phyloP scores from a whole-genome alignment of 2,113 vertebrate genomes.

The Cariama cristata region DNA sequence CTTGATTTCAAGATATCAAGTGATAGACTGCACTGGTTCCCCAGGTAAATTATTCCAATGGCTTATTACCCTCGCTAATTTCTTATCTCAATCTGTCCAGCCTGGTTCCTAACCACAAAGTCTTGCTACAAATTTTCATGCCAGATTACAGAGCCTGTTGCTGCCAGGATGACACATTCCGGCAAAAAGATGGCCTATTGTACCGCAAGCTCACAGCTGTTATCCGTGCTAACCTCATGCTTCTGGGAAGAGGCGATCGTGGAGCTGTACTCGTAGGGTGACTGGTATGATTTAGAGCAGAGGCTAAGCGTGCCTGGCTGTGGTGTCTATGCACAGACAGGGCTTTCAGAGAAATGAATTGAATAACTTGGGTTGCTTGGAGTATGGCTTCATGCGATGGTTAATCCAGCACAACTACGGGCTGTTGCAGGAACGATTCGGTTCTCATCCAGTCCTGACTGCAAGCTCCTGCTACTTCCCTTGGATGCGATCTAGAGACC shows the following conservation, averaged over 20 bases:
- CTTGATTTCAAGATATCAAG: conserved; percentile 21
- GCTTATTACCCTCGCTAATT: conserved; percentile 12
- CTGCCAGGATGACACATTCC: not conserved
- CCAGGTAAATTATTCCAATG: conserved; percentile 2
- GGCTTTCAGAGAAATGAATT: not conserved
- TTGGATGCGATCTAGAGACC: accelerated
- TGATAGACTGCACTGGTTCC: conserved; percentile 17
- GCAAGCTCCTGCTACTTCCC: not conserved
- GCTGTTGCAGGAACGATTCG: not conserved
- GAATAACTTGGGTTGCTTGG: not conserved
- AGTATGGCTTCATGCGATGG: not conserved
- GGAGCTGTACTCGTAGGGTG: not conserved
- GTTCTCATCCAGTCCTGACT: not conserved
- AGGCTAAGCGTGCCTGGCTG: not conserved
- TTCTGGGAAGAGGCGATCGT: not conserved
- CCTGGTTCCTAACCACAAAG: not conserved
- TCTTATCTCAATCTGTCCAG: conserved; percentile 19
- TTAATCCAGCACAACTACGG: not conserved
- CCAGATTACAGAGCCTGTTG: not conserved
- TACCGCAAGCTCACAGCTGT: not conserved
- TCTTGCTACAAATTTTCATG: conserved; percentile 5
- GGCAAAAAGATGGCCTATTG: not conserved
- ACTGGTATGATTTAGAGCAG: not conserved
- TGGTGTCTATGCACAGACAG: not conserved
- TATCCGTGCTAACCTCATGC: not conserved